Evolutionary conservation across 2,113 vertebrate species (phyloP).

Genomic region (Pedionomus torquatus): DNA sequence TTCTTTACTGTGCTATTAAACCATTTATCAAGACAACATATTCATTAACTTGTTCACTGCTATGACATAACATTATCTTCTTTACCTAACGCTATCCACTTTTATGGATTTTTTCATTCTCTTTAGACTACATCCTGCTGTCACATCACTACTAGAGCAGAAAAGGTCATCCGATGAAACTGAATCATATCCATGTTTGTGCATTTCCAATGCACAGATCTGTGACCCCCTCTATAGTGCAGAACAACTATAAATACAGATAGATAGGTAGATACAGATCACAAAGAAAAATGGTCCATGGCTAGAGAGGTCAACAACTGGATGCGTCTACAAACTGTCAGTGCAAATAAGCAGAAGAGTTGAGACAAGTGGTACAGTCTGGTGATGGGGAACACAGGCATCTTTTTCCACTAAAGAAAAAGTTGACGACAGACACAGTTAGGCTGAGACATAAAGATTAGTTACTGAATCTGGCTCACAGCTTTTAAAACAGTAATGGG

Average conservation of each 20-base stretch:
- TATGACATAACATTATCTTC: not conserved
- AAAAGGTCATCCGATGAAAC: not conserved
- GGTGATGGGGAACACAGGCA: not conserved
- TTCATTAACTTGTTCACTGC: not conserved
- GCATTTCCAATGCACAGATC: not conserved
- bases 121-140: not conserved
- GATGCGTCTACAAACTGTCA: not conserved
- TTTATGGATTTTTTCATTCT: not conserved
- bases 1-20: not conserved
- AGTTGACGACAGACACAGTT: not conserved
- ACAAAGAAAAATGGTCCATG: not conserved
- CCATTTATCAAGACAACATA: not conserved
- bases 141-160: not conserved
- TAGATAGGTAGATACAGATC: not conserved
- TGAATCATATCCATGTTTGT: fast-evolving
- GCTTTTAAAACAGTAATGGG: not conserved
- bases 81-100: not conserved
- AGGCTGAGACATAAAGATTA: not conserved
- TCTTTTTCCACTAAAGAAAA: not conserved
- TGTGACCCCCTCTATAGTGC: not conserved
- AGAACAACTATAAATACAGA: not conserved
- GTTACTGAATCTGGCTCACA: not conserved
- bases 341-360: not conserved
- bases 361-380: not conserved
- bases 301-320: not conserved